phyloP scores from a whole-genome alignment of 1,140 invertebrate genomes.

The Fragariocoptes setiger region DNA sequence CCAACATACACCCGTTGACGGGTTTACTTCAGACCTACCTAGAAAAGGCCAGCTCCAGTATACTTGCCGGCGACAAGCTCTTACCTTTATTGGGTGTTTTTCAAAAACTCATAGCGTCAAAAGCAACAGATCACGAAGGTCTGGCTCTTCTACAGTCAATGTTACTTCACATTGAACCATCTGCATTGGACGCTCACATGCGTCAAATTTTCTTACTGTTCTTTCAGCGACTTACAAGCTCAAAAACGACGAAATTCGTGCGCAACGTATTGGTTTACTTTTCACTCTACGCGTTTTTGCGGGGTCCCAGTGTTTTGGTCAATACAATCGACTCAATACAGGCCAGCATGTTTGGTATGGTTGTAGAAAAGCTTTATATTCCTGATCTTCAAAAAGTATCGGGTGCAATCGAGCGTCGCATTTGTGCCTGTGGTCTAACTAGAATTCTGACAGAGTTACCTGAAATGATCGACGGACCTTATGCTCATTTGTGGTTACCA shows the following conservation, averaged over 20 bases:
- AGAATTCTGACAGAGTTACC: constrained; percentile 46
- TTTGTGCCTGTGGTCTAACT: constrained; percentile 53
- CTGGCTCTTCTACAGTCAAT: constrained; percentile 60
- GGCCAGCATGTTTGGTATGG: constrained; percentile 66
- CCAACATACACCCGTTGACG: constrained; percentile 65
- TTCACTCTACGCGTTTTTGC: constrained; percentile 43
- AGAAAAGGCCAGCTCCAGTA: constrained; percentile 32
- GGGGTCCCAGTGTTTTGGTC: constrained; percentile 34
- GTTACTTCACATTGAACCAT: constrained; percentile 33
- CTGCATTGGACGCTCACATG: constrained; percentile 33
- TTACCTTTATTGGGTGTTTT: constrained; percentile 52
- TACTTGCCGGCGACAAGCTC: constrained; percentile 32
- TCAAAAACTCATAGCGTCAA: constrained; percentile 79
- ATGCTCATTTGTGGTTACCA: constrained; percentile 27
- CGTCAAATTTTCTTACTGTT: constrained; percentile 63
- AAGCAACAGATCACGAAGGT: constrained; percentile 79
- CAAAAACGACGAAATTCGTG: constrained; percentile 75
- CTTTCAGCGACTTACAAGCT: constrained; percentile 59
- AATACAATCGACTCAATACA: constrained; percentile 55
- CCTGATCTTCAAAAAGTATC: constrained; percentile 53
- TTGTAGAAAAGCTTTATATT: constrained; percentile 53
- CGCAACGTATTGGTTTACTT: constrained; percentile 60
- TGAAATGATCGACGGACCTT: constrained; percentile 27
- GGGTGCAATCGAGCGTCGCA: constrained; percentile 46
- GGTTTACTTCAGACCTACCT: constrained; percentile 57